phyloP scores from a whole-genome alignment of 2,113 vertebrate species.

The Bufo gargarizans region DNA sequence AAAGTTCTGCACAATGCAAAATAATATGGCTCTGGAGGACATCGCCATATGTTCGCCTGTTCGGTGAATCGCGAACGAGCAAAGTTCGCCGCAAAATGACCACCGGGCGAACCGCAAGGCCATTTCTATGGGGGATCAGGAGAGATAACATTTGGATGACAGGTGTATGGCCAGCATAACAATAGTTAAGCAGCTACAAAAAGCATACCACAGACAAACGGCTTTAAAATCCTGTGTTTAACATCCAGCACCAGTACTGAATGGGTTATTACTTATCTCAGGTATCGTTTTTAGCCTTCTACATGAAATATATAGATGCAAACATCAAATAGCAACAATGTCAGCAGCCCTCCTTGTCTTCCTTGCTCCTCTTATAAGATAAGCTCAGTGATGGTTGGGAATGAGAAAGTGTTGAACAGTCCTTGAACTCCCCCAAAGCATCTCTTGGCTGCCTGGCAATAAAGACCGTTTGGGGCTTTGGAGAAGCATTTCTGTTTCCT shows the following conservation, averaged over 20 bases:
- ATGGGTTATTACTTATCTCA: not conserved
- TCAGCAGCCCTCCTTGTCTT: not conserved
- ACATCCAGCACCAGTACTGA: not conserved
- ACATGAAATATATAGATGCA: not conserved
- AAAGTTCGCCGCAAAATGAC: too few species aligned
- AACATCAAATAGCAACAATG: not conserved
- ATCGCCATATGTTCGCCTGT: too few species aligned
- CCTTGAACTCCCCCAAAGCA: not conserved
- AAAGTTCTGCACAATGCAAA: too few species aligned
- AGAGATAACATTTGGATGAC: too few species aligned
- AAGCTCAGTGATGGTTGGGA: not conserved
- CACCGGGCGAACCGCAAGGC: too few species aligned
- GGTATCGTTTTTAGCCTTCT: not conserved
- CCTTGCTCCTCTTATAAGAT: not conserved
- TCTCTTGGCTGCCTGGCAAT: constrained; percentile 7
- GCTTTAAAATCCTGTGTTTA: not conserved
- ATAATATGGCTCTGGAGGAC: too few species aligned
- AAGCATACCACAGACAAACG: too few species aligned
- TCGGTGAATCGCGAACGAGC: too few species aligned
- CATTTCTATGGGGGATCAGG: too few species aligned
- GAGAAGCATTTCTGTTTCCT: constrained; percentile 16
- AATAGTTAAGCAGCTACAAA: too few species aligned
- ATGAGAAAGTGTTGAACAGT: not conserved
- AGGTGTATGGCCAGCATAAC: too few species aligned
- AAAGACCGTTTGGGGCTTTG: not conserved